Evolutionary conservation across 2,113 vertebrate genomes (phyloP).

Genomic region (Furnarius figulus): DNA sequence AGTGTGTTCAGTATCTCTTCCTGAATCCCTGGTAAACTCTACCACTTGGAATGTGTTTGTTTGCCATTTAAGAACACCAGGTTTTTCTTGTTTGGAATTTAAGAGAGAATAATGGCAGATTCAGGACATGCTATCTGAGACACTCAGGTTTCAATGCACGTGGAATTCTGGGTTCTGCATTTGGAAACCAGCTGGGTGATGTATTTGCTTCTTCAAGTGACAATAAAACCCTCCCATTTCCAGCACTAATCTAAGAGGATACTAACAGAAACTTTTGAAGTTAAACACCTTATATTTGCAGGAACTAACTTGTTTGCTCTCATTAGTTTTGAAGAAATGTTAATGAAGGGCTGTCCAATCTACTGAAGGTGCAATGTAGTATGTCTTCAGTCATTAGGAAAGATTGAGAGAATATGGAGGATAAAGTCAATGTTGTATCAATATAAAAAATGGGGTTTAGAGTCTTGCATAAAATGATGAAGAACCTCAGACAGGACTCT

Average conservation of each 20-base stretch:
- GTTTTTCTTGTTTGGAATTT: constrained; percentile 4
- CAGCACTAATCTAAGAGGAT: not conserved
- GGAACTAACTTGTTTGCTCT: not conserved
- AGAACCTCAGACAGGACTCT: not conserved
- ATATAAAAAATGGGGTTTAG: not conserved
- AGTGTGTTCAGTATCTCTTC: not conserved
- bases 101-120: not conserved
- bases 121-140: too few relatives aligned
- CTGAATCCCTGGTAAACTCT: not conserved
- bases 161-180: not conserved
- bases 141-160: not conserved
- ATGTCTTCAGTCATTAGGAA: not conserved
- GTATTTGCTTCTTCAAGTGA: not conserved
- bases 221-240: not conserved
- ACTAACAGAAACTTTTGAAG: not conserved
- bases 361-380: not conserved
- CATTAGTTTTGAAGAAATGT: not conserved
- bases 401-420: not conserved
- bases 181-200: not conserved
- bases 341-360: not conserved
- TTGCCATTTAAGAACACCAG: not conserved
- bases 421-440: not conserved
- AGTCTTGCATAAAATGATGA: not conserved
- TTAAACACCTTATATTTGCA: not conserved
- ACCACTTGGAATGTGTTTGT: not conserved